Conservation (phyloP, 1,140 invertebrate species). For the Drosophila tani region DNA sequence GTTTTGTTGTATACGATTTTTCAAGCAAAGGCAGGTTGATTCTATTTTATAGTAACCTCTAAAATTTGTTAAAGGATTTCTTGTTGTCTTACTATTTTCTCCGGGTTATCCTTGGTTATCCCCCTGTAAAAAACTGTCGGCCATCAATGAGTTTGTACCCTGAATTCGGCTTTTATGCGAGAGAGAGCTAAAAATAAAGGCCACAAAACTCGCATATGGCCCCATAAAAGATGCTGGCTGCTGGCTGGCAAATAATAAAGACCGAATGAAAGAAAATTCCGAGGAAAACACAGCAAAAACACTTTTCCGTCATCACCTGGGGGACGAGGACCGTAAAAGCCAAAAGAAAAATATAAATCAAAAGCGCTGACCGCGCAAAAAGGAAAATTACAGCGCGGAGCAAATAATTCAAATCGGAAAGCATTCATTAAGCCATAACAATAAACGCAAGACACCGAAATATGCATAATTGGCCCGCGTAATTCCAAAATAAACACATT, state of each 20-base stretch:
- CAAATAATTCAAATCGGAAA: conserved; percentile 36
- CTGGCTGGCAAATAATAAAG: conserved; percentile 36
- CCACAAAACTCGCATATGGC: conserved; percentile 28
- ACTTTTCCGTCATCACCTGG: conserved; percentile 33
- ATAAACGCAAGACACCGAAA: conserved; percentile 52
- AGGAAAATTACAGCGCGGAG: conserved; percentile 14
- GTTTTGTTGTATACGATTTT: too few relatives aligned
- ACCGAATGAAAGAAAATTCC: conserved; percentile 22
- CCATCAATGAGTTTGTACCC: conserved; percentile 13
- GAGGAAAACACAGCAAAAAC: neutral
- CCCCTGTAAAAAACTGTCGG: neutral
- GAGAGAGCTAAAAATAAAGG: conserved; percentile 23
- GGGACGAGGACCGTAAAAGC: conserved; percentile 25
- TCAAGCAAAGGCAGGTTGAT: too few relatives aligned
- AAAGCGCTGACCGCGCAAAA: conserved; percentile 21
- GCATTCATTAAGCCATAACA: conserved; percentile 72
- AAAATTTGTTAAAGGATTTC: too few relatives aligned
- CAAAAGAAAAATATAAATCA: conserved; percentile 55
- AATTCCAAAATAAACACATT: conserved; percentile 32
- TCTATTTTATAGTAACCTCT: too few relatives aligned
- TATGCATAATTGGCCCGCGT: conserved; percentile 23
- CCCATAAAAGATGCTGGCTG: conserved; percentile 31
- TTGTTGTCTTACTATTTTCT: neutral
- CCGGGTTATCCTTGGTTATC: too few relatives aligned
- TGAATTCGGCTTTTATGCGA: conserved; percentile 11